Base-by-base conservation (phyloP, 2,113 vertebrate species). In the Helogale parvula region DNA sequence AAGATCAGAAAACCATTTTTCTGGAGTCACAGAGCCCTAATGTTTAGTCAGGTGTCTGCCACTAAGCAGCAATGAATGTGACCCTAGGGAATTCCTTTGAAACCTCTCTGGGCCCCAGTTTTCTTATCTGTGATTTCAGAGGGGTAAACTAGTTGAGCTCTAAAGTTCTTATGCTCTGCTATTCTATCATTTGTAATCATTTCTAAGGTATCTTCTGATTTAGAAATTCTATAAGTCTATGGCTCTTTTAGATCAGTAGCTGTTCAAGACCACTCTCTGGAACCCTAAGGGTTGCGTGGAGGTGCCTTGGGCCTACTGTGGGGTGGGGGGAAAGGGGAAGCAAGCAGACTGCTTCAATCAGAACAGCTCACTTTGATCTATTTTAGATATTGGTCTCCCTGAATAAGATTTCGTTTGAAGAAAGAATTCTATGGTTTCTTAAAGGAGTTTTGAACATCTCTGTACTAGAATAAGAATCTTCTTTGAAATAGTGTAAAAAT, bases 371-470 rank as follows among this genome's bases (percentile, higher is more conserved):
- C 97, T 98, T 93, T 95, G 97, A 97, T 96, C 88, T 94, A 96
- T 96, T 98, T 96, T 97, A 96, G 76, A 96, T 96, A 88, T 21
- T 25, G 45, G 79, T 85, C 83, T 97, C 89, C 50, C 65, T 93
- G 74, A 93, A 65, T 96, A 95, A 97, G 57, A 69, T 95, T 97
- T 95, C 0, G 0, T 95, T 85, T 96, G 90, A 98, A 97, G 87
- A 90, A 96, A 95, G 12, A 3, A 47, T 87, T 95, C 71, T 82
- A 19, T 60, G 35, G 23, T 80, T 80, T 68, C 50, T 69, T 65
- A 38, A 84, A 71, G 23, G 41, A 33, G 54, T 68, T 87, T 87
- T 81, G 69, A 86, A 94, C 90, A 47, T 3, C 60, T 86, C 68
- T 86, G 1, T 63, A 92, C 27, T 52, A 79, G 45, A 90, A 84